phyloP scores from a whole-genome alignment of 2,797 vertebrate species.

The Rhabdomys pumilio region DNA sequence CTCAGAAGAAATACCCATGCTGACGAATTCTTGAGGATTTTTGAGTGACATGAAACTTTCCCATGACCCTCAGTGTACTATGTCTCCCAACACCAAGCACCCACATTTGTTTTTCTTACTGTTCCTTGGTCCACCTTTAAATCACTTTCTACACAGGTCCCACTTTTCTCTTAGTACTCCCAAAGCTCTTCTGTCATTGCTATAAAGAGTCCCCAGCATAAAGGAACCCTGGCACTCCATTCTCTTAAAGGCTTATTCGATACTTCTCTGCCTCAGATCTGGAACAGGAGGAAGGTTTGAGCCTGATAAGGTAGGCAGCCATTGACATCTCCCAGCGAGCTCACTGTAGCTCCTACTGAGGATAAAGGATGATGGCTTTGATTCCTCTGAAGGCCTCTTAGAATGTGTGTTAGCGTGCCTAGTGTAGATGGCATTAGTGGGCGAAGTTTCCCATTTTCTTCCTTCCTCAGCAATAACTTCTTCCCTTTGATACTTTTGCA shows the following conservation, averaged over 20 bases:
- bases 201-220: neutral
- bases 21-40: no score
- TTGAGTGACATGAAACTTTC: neutral
- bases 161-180: neutral
- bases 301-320: neutral
- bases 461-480: neutral
- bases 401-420: neutral
- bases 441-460: neutral
- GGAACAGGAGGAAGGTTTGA: neutral
- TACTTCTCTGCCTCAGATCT: neutral
- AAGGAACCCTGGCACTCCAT: neutral
- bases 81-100: neutral
- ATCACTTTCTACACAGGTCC: neutral
- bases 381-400: neutral
- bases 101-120: neutral
- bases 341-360: neutral
- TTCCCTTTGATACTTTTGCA: conserved; percentile 7
- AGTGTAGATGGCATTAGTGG: neutral
- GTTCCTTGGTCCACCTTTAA: neutral
- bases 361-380: neutral
- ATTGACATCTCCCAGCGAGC: neutral
- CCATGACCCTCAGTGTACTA: neutral
- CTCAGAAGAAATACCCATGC: neutral
- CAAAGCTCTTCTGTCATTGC: neutral
- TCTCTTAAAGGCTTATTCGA: conserved; percentile 21